phyloP scores from a whole-genome alignment of 2,113 vertebrate genomes.

The Spea bombifrons region DNA sequence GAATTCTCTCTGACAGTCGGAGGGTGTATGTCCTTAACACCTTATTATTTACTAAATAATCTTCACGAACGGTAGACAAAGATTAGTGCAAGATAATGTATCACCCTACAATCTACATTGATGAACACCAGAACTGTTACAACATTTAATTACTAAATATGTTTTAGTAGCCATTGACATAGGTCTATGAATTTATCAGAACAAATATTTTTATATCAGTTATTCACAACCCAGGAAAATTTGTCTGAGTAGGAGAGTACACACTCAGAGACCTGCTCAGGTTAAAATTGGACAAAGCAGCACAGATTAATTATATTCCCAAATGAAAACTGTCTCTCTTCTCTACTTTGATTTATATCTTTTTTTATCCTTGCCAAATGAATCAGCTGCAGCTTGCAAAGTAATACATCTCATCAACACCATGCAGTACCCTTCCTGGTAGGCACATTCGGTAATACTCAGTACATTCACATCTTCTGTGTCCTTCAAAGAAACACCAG shows the following conservation, averaged over 20 bases:
- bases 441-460: slow-evolving; percentile 41
- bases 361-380: slow-evolving; percentile 62
- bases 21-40: no score
- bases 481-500: slow-evolving; percentile 61
- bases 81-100: no score
- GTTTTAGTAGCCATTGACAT: no score
- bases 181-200: not conserved
- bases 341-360: slow-evolving; percentile 64
- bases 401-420: slow-evolving; percentile 55
- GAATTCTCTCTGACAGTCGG: no score
- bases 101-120: no score
- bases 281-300: slow-evolving; percentile 62
- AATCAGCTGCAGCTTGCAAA: slow-evolving; percentile 58
- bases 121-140: no score
- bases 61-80: no score
- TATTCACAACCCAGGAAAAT: not conserved
- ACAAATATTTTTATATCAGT: not conserved
- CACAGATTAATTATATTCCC: slow-evolving; percentile 69
- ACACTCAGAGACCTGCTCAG: slow-evolving; percentile 60
- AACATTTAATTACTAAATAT: no score
- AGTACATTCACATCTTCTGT: slow-evolving; percentile 54
- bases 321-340: slow-evolving; percentile 51
- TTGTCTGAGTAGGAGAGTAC: rapidly evolving
- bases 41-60: no score
- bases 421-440: slow-evolving; percentile 56